These are phyloP conservation scores for Xylophagus ater DNA, from an alignment of 2,888 invertebrate genomes.

Conservation along the genomic window DNA sequence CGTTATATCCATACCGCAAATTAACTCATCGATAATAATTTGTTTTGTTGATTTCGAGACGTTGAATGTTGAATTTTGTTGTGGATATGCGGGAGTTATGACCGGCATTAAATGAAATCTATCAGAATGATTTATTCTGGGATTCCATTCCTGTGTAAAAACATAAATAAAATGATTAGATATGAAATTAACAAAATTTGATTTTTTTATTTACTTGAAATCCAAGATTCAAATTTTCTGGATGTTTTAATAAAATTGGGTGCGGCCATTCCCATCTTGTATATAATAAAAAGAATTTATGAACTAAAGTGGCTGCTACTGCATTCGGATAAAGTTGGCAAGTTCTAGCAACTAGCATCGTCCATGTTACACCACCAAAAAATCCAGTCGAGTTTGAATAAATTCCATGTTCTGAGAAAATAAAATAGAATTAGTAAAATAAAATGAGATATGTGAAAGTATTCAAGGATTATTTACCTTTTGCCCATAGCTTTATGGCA, in stretches of 20 bases:
- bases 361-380: conserved; percentile 98
- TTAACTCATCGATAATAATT: conserved; percentile 88
- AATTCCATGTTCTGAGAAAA: conserved; percentile 86
- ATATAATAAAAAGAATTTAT: conserved; percentile 98
- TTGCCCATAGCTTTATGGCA: conserved; percentile 97
- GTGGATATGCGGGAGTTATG: conserved; percentile 98
- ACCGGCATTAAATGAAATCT: conserved; percentile 99
- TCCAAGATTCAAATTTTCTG: conserved; percentile 74
- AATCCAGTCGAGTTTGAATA: conserved; percentile 98
- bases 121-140: conserved; percentile 80
- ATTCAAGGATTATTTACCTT: conserved; percentile 68
- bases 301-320: conserved; percentile 82
- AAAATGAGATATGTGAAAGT: conserved; percentile 7
- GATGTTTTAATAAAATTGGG: conserved; percentile 89
- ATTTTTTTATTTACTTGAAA: conserved; percentile 54
- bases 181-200: not conserved
- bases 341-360: conserved; percentile 95
- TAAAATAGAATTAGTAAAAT: conserved; percentile 19
- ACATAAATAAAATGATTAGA: not conserved
- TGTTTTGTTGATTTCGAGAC: conserved; percentile 87
- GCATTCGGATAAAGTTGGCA: conserved; percentile 99
- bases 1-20: conserved; percentile 60
- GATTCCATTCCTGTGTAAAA: conserved; percentile 71
- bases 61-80: conserved; percentile 99
- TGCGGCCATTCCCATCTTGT: conserved; percentile 99